Evolutionary conservation across 2,888 invertebrate genomes (phyloP).

Genomic region (Tenthredo scrophulariae): DNA sequence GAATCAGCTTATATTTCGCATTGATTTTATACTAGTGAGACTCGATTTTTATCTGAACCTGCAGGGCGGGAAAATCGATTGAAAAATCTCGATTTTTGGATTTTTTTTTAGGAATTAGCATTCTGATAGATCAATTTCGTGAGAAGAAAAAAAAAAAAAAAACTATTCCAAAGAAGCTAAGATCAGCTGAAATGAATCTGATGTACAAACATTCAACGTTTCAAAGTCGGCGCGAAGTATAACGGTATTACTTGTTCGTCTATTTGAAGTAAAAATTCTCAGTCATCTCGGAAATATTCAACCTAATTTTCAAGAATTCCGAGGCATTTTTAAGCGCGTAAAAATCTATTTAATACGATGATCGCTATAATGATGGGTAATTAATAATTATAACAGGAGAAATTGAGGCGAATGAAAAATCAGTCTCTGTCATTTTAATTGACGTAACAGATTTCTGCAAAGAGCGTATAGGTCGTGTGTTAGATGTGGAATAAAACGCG

Average conservation of each 20-base stretch:
- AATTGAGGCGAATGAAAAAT: background rate
- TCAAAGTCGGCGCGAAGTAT: background rate
- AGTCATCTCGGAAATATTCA: background rate
- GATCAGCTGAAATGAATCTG: background rate
- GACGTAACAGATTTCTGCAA: background rate
- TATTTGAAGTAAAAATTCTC: constrained; percentile 3
- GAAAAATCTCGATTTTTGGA: background rate
- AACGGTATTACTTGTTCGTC: constrained; percentile 11
- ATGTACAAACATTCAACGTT: background rate
- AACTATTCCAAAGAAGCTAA: background rate
- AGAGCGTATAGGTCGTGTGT: background rate
- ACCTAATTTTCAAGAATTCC: background rate
- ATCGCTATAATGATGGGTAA: background rate
- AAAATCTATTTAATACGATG: background rate
- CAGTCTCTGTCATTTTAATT: background rate
- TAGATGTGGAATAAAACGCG: background rate
- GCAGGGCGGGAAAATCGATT: background rate
- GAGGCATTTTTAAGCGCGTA: background rate
- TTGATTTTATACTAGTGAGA: background rate
- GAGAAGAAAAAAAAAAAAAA: background rate
- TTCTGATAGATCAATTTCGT: background rate
- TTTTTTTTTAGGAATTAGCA: background rate
- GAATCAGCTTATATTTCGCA: background rate
- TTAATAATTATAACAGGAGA: background rate
- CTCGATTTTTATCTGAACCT: background rate